Base-by-base conservation (phyloP, 2,113 vertebrate genomes). In the Chitala chitala region DNA sequence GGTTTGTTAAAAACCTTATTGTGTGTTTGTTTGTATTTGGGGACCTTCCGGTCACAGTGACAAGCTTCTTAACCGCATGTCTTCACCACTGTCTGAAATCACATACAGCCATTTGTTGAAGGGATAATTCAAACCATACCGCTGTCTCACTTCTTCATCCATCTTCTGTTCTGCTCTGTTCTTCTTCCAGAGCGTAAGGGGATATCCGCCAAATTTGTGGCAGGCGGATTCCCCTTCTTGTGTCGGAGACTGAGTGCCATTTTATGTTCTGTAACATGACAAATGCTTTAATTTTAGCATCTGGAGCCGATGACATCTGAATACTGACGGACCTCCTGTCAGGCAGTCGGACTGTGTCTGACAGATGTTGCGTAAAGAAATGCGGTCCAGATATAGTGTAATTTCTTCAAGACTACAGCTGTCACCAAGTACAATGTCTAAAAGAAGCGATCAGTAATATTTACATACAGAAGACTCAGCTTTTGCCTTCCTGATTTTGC, bases 91-190 rank as follows among this genome's bases (percentile, higher is more conserved):
- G 9, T 42, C 24, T 17, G 42, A 46, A 68, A 68, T 22, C 22
- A 20, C 22, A 2, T 48, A 38, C 46, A 68, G 29, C 42, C 26
- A 33, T 66, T 66, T 44, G 44, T 24, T 66, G 63, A 66, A 68
- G 64, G 64, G 24, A 48, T 46, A 46, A 68, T 48, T 68, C 22
- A 46, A 68, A 68, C 42, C 64, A 68, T 22, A 44, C 63, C 38
- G 22, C 63, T 65, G 63, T 46, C 64, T 66, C 42, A 20, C 46
- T 66, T 44, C n/a, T 42, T 65, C 36, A n/a, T 20, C 20, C 42
- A 42, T 5, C 42, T 42, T 42, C 4, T 42, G n/a, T 68, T 68
- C 24, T 38, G 20, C 64, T 68, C 64, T 29, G 40, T 68, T n/a
- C 40, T 46, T 68, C 40, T 68, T 68, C 64, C 64, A 68, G 64